Conservation (phyloP, 2,888 invertebrate species). For the Alsophila aescularia region DNA sequence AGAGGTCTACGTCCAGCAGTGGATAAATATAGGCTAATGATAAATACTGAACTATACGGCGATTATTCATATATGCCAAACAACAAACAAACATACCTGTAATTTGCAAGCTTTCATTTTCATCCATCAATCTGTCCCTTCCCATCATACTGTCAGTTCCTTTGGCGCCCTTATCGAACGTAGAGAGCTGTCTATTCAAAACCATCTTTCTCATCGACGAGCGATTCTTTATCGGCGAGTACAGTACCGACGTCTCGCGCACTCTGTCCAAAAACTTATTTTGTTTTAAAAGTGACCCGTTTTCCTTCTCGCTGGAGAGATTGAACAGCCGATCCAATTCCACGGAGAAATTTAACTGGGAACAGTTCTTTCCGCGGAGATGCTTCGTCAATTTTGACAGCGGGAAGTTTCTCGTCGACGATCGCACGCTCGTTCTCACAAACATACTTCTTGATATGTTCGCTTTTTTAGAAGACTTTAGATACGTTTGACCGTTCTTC, state of each 20-base stretch:
- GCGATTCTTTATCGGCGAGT: slow-evolving; percentile 63
- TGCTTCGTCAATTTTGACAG: slow-evolving; percentile 63
- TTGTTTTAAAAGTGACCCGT: slow-evolving; percentile 15
- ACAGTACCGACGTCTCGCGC: slow-evolving; percentile 60
- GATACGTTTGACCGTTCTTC: slow-evolving; percentile 57
- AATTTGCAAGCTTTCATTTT: slow-evolving; percentile 67
- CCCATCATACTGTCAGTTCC: slow-evolving; percentile 30
- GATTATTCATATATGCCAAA: no score
- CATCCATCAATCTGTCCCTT: slow-evolving; percentile 58
- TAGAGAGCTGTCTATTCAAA: slow-evolving; percentile 53
- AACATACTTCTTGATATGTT: slow-evolving; percentile 64
- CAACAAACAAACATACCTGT: slow-evolving; percentile 60
- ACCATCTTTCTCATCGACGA: slow-evolving; percentile 68
- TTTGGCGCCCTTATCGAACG: slow-evolving; percentile 37
- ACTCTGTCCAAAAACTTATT: slow-evolving; percentile 44
- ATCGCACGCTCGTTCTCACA: slow-evolving; percentile 61
- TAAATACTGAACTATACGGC: no score
- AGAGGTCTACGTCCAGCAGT: no score
- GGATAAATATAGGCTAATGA: no score
- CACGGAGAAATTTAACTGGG: slow-evolving; percentile 69
- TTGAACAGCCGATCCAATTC: slow-evolving; percentile 69
- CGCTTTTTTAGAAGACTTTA: slow-evolving; percentile 52
- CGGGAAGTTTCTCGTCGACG: slow-evolving; percentile 60
- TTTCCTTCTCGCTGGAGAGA: slow-evolving; percentile 41
- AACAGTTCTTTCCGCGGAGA: slow-evolving; percentile 54